A percentile compares a stretch with the other conserved stretches of the same genome.
Evolutionary conservation across 2,888 invertebrate species (phyloP).

Genomic region (Andrena bicolor): DNA sequence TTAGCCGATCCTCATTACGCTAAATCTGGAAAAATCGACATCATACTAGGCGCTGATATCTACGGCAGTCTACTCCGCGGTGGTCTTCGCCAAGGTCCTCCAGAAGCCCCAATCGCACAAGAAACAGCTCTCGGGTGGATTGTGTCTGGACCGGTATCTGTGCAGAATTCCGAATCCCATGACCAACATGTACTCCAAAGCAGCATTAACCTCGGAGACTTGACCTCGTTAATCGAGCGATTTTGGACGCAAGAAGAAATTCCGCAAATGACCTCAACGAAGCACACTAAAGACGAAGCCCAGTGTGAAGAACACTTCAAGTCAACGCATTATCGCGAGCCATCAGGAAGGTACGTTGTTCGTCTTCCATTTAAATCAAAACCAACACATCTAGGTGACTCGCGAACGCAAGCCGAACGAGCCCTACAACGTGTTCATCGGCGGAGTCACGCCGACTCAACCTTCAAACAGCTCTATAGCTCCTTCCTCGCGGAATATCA

Average conservation of each 20-base stretch:
- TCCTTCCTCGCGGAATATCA: background rate
- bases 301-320: conserved; percentile 3
- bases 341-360: background rate
- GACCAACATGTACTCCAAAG: no score
- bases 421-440: background rate
- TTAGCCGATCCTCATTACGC: background rate
- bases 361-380: background rate
- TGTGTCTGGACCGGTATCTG: background rate
- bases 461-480: background rate
- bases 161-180: no score
- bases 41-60: background rate
- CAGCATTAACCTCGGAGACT: background rate
- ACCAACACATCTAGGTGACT: background rate
- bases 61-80: background rate
- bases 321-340: background rate
- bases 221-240: background rate
- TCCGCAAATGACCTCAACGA: background rate
- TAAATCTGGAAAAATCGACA: background rate
- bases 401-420: background rate
- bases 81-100: background rate
- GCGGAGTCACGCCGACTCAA: background rate
- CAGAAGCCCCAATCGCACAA: background rate
- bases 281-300: background rate
- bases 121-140: background rate
- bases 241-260: background rate